Evolutionary conservation across 2,113 vertebrate species (phyloP), one percentile per base, ranked within the genome.

Genomic region (Eupsittula cactorum): DNA sequence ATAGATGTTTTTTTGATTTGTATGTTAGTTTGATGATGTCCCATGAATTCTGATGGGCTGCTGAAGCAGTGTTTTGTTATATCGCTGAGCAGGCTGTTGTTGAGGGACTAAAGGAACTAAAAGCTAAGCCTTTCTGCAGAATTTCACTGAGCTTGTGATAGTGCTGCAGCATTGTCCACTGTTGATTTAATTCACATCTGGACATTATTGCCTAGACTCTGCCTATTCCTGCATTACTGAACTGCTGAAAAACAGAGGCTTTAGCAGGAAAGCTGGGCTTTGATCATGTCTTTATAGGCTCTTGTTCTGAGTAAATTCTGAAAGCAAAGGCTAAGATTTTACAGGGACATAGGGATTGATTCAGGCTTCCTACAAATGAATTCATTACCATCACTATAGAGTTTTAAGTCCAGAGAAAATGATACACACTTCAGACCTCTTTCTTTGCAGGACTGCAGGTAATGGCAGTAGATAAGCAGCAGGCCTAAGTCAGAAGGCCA

Each of bases 1-100:
- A 79, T 7, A 69, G 82, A 53, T 69, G 70, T 93, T 90, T 86
- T 86, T 90, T 93, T 89, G 80, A 91, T 96, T 94, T 93, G 44
- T 86, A 7, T 84, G 52, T 86, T 88, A 57, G 42, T 84, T 88
- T 84, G 83, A 68, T 94, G 88, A 46, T 76, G 47, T 87, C n/a
- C 53, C 52, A 53, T 79, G 77, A 93, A 88, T 93, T 94, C 77
- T 62, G 57, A 69, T 76, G 28, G 60, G 65, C 65, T 92, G 47
- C 52, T 84, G 62, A 79, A 91, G 88, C 69, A 84, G 19, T 65
- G 14, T 50, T 70, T 90, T 86, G 29, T 86, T 75, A 14, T 15
- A 52, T 88, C 0, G 0, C 50, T 55, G 68, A 46, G 76, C 55
- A 77, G 47, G 39, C 77, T 70, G 63, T 73, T 95, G 15, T 50